Conservation (phyloP, 1,140 invertebrate species). For the Cydia pomonella region DNA sequence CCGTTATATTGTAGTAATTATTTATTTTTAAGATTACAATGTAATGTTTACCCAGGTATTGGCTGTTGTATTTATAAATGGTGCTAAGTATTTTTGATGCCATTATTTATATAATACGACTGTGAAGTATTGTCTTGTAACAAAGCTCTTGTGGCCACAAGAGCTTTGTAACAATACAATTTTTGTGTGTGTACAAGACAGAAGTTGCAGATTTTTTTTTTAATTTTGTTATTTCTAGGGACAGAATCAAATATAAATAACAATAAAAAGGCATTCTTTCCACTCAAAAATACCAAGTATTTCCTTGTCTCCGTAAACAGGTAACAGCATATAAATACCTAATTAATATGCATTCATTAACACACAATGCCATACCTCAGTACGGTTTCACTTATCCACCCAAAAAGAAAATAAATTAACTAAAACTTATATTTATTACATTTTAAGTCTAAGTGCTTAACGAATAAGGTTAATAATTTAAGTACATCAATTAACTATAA, state of each 20-base stretch:
- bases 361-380: slow-evolving; percentile 1
- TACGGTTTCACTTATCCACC: not conserved
- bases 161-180: too few relatives aligned
- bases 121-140: too few relatives aligned
- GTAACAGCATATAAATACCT: slow-evolving; percentile 13
- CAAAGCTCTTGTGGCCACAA: too few relatives aligned
- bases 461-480: not conserved
- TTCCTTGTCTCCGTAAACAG: not conserved
- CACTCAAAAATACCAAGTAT: not conserved
- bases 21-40: too few relatives aligned
- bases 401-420: not conserved
- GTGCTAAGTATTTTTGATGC: too few relatives aligned
- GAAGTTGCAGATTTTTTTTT: too few relatives aligned
- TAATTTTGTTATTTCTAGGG: too few relatives aligned
- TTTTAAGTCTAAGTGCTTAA: not conserved
- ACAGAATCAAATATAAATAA: not conserved
- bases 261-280: not conserved
- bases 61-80: too few relatives aligned
- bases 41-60: too few relatives aligned
- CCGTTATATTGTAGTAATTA: too few relatives aligned
- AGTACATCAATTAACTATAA: not conserved
- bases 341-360: slow-evolving; percentile 8
- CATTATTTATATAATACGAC: too few relatives aligned
- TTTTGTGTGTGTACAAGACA: too few relatives aligned
- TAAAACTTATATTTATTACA: not conserved